These are phyloP conservation scores for Cryptotermes secundus DNA, from an alignment of 1,140 invertebrate genomes.

Conservation along the genomic window DNA sequence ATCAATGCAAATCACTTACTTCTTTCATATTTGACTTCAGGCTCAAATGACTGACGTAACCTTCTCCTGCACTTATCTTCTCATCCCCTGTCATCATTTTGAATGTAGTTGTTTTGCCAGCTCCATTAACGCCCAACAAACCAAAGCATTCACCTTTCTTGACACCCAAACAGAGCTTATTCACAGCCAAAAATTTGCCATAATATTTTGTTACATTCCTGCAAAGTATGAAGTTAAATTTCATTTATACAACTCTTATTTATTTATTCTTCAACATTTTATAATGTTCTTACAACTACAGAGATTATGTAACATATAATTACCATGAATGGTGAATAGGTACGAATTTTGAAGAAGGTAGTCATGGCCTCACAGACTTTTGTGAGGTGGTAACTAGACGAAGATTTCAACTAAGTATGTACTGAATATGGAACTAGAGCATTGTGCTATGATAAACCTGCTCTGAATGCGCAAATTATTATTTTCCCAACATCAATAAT, in stretches of 20 bases:
- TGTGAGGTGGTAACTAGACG: too few species aligned
- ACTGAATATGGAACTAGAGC: too few species aligned
- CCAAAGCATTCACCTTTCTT: constrained; percentile 81
- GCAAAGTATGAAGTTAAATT: not conserved
- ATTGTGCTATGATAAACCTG: too few species aligned
- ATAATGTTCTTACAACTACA: too few species aligned
- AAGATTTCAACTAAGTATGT: too few species aligned
- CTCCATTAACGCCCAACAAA: constrained; percentile 83
- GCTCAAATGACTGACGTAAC: constrained; percentile 39
- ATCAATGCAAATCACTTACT: constrained; percentile 4
- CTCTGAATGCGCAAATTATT: too few species aligned
- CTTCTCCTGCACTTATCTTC: constrained; percentile 59
- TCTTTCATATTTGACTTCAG: constrained; percentile 29
- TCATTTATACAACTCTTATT: not conserved
- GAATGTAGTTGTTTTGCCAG: constrained; percentile 83
- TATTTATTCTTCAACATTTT: too few species aligned
- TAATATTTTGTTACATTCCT: constrained; percentile 65
- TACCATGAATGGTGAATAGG: too few species aligned
- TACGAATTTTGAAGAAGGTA: too few species aligned
- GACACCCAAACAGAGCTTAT: constrained; percentile 66
- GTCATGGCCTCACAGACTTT: too few species aligned
- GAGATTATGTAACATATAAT: too few species aligned
- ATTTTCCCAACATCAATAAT: too few species aligned
- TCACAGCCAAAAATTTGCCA: constrained; percentile 66
- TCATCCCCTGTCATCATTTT: constrained; percentile 87